Evolutionary conservation across 2,113 vertebrate genomes (phyloP), one percentile per base, ranked within the genome.

Genomic region (Cervus canadensis): DNA sequence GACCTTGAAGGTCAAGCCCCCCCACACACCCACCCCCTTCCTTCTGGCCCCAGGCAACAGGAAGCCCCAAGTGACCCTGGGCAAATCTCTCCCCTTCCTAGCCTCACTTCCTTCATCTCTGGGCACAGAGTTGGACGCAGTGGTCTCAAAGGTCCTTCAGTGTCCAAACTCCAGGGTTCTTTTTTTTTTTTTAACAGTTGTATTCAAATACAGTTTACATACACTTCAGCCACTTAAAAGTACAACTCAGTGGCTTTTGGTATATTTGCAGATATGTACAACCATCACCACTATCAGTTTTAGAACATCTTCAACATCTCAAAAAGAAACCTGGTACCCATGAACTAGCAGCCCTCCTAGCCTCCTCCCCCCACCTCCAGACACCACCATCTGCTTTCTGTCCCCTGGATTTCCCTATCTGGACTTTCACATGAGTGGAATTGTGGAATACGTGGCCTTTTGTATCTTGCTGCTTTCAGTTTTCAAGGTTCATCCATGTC

Each of bases 341-440:
- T 45, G n/a, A 79, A 33, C 57, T 48, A 2, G 8, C 17, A 16
- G 50, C 30, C 23, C 26, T 62, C 45, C 48, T 28, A 2, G 15
- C n/a, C 0, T 5, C 21, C 28, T 40, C 19, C 43, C n/a, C 21
- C 1, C 1, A 11, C n/a, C 14, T 50, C 5, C 14, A 59, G 48
- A 83, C 40, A 3, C 43, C n/a, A 33, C 33, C 12, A 2, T 6
- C 19, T 17, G 6, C 79, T 28, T 59, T 19, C n/a, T 13, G 9
- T 40, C 64, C 13, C 52, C 8, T 33, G 3, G 26, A 26, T 84
- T 40, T 52, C 28, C 56, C 50, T 11, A 0, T 62, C 52, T 10
- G 28, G n/a, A 62, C 64, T 57, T 57, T 4, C 26, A 26, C 9
- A 6, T 7, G 15, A 25, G 23, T 13, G 50, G 19, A 8, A 16